Evolutionary conservation across 2,888 invertebrate genomes (phyloP).

Genomic region (Eledone cirrhosa): DNA sequence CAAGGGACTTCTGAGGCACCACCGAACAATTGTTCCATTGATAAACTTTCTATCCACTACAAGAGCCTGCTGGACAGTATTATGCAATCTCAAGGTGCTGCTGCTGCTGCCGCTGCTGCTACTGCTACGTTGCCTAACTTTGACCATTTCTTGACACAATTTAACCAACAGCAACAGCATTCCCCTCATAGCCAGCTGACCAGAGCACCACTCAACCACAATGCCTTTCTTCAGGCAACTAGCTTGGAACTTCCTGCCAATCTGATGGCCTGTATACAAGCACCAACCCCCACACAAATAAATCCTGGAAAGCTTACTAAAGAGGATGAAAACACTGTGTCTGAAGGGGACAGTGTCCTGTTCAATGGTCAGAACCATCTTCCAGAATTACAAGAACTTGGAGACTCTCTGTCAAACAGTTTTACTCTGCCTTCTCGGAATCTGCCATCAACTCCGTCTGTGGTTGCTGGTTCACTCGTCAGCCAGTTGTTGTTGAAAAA

Average conservation of each 20-base stretch:
- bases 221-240: conserved; percentile 11
- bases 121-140: conserved; percentile 48
- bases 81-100: conserved; percentile 35
- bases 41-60: conserved; percentile 31
- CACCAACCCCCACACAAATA: background rate
- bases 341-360: background rate
- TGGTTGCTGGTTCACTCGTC: conserved; percentile 9
- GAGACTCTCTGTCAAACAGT: background rate
- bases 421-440: background rate
- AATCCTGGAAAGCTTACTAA: background rate
- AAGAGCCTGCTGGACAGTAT: conserved; percentile 37
- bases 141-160: conserved; percentile 49
- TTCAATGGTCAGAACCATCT: background rate
- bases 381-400: background rate
- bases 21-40: conserved; percentile 8
- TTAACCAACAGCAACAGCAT: conserved; percentile 46
- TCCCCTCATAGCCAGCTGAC: conserved; percentile 29
- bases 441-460: background rate
- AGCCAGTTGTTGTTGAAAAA: background rate
- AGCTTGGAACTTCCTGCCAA: conserved; percentile 1
- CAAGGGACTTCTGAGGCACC: background rate
- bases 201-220: conserved; percentile 13
- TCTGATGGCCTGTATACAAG: conserved; percentile 4
- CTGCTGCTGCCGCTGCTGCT: conserved; percentile 26
- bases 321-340: background rate